A percentile compares a stretch with the other conserved stretches of the same genome.
Conservation (phyloP, 1,140 invertebrate species). For the Anoplolepis gracilipes region DNA sequence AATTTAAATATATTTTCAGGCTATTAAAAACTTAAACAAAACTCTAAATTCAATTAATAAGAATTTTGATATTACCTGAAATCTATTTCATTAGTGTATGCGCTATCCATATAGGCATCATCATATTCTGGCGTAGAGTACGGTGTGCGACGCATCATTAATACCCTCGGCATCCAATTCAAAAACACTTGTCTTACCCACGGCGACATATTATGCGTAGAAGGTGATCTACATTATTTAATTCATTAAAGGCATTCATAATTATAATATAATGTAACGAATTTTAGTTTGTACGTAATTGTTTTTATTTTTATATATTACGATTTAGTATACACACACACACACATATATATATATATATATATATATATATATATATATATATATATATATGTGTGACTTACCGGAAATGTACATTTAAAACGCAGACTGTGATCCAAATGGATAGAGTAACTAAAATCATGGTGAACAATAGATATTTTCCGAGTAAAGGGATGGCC, state of each 20-base stretch:
- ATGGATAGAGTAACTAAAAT: slow-evolving; percentile 98
- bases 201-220: slow-evolving; percentile 98
- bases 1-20: background rate
- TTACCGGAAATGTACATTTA: slow-evolving; percentile 99
- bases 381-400: slow-evolving; percentile 66
- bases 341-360: too few species aligned
- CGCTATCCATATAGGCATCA: slow-evolving; percentile 91
- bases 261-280: background rate
- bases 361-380: too few species aligned
- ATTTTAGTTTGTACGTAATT: slow-evolving; percentile 16
- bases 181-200: slow-evolving; percentile 95
- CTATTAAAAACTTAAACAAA: background rate
- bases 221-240: slow-evolving; percentile 91
- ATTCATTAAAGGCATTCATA: background rate
- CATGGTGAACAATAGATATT: slow-evolving; percentile 99
- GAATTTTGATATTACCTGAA: slow-evolving; percentile 87
- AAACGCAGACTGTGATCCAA: slow-evolving; percentile 97
- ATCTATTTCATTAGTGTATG: slow-evolving; percentile 92
- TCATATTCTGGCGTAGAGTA: slow-evolving; percentile 94
- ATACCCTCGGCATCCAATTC: slow-evolving; percentile 94
- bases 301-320: background rate
- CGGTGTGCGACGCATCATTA: slow-evolving; percentile 95
- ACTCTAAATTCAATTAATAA: background rate
- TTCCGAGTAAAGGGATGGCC: slow-evolving; percentile 98
- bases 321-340: too few species aligned